A percentile compares a stretch with the other conserved stretches of the same genome.
Conservation (phyloP, 1,140 invertebrate genomes). For the Babylonia areolata region DNA sequence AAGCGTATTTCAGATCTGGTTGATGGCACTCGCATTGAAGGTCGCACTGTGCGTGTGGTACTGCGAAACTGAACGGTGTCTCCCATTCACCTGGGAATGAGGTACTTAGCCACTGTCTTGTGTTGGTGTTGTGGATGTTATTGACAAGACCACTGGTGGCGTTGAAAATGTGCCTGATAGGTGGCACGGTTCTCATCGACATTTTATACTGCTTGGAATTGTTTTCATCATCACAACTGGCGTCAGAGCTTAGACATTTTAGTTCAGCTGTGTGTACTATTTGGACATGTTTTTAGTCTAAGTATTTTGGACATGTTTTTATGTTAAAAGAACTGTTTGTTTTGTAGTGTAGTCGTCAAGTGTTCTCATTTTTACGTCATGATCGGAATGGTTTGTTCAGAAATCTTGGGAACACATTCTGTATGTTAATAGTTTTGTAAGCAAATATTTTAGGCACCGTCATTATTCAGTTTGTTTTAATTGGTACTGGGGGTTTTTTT, state of each 20-base stretch:
- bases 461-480: too few relatives aligned
- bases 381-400: neutral
- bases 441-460: neutral
- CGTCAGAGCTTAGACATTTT: neutral
- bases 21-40: constrained; percentile 27
- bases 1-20: constrained; percentile 13
- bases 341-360: too few relatives aligned
- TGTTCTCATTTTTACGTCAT: too few relatives aligned
- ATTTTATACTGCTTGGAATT: neutral
- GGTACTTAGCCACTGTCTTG: constrained; percentile 17
- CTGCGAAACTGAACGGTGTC: constrained; percentile 16
- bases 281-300: neutral
- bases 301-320: neutral
- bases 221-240: neutral
- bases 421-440: neutral
- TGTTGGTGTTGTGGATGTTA: neutral
- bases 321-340: neutral
- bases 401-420: neutral
- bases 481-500: too few relatives aligned
- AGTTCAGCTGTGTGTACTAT: neutral
- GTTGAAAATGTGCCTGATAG: neutral
- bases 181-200: neutral
- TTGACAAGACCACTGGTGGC: neutral
- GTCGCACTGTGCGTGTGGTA: constrained; percentile 25
- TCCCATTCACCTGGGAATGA: neutral